Base-by-base conservation (phyloP, 2,888 invertebrate species). In the Watsonalla cultraria region DNA sequence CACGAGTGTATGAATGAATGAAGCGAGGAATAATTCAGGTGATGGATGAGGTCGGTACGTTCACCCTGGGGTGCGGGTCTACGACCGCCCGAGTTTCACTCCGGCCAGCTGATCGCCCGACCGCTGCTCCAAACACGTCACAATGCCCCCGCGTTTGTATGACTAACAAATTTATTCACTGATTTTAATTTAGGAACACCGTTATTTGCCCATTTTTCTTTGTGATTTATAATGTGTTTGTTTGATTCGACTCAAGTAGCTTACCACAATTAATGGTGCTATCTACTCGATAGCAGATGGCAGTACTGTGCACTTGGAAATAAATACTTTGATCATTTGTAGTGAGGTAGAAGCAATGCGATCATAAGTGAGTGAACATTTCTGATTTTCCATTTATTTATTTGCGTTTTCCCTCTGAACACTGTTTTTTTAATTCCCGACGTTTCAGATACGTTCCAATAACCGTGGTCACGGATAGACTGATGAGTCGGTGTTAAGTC, bases 81-180 rank as follows among this genome's bases (percentile, higher is more conserved):
- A 64, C 76, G 89, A 88, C 89, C 90, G 86, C 72, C 87, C 87
- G 82, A 87, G 82, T 84, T 86, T 75, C 73, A 70, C 67, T 69
- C 88, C 35, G 39, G 15, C 34, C 49, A 90, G 87, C 88, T 89
- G 89, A 88, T 86, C 85, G 78, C 47, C 54, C 59, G 56, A 55
- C 85, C 76, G 47, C 55, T 58, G 55, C 56, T 51, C 49, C 60
- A 58, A 59, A 48, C 64, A 61, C 74, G 69, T 74, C 70, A 66
- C 70, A 61, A 62, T 62, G 65, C 66, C 62, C 68, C 58, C 64
- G 60, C 64, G 60, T 59, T 54, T 61, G 65, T 58, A 71, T 76
- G 72, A 76, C 75, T 78, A 74, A 80, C 70, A 76, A 74, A 78
- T 72, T 70, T 70, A 67, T 72, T 66, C 62, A 54, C 60, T 60